phyloP scores from a whole-genome alignment of 2,888 invertebrate species.

The Boloria selene region DNA sequence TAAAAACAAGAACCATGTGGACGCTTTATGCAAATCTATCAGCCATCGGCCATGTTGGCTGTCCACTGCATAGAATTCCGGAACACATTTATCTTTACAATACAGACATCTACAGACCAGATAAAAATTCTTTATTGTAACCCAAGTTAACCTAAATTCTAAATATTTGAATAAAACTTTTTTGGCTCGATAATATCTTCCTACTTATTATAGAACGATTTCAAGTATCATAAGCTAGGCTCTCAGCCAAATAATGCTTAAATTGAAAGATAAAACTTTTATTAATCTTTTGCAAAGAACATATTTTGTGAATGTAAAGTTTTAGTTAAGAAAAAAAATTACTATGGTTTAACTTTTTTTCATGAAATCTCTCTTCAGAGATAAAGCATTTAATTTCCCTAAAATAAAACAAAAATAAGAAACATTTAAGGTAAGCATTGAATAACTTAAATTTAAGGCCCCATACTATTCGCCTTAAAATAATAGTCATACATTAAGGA shows the following conservation, averaged over 20 bases:
- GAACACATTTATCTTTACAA: constrained; percentile 10
- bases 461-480: no score
- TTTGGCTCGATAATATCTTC: constrained; percentile 16
- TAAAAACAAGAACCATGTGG: neutral
- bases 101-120: neutral
- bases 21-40: constrained; percentile 11
- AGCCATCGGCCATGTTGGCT: constrained; percentile 7
- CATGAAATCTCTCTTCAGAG: no score
- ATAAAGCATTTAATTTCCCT: no score
- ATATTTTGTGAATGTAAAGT: no score
- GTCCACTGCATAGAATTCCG: constrained; percentile 9
- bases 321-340: no score
- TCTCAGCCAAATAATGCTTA: constrained; percentile 13
- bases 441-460: no score
- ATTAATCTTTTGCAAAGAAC: no score
- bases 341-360: no score
- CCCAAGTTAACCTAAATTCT: neutral
- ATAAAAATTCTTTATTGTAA: neutral
- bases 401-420: no score
- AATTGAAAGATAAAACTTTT: neutral
- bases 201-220: constrained; percentile 8
- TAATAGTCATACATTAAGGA: constrained; percentile 14
- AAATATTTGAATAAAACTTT: neutral
- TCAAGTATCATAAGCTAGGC: constrained; percentile 3
- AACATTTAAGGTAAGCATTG: no score